Percentiles rank a stretch among this genome's conserved stretches.
Conservation (phyloP, 2,113 vertebrate species). For the Erinaceus europaeus region DNA sequence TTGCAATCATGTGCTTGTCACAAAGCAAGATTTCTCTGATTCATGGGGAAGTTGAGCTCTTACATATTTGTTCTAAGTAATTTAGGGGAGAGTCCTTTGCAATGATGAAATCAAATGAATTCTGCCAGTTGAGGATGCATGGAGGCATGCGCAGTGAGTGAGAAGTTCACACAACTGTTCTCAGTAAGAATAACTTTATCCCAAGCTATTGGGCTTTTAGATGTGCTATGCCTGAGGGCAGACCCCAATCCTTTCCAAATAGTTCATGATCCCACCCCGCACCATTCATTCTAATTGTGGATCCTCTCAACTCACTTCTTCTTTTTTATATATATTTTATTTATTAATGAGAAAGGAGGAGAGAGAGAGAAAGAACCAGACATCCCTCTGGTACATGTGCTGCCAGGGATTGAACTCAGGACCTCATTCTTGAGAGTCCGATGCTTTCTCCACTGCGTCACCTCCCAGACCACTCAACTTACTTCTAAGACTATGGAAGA, state of each 20-base stretch:
- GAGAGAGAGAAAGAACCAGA: no score
- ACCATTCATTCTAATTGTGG: no score
- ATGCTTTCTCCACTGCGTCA: no score
- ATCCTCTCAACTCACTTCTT: no score
- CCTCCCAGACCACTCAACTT: no score
- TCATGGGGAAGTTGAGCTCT: neutral
- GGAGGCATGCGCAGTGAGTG: neutral
- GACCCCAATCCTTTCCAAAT: neutral
- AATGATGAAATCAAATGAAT: constrained; percentile 14
- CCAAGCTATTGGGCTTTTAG: neutral
- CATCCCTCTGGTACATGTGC: no score
- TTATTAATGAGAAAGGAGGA: no score
- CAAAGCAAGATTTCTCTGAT: neutral
- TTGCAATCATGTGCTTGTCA: neutral
- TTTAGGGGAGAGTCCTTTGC: neutral
- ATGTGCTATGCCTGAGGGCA: neutral
- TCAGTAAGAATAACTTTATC: neutral
- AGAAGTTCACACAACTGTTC: neutral
- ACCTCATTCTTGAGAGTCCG: no score
- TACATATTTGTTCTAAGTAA: constrained; percentile 11
- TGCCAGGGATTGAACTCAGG: no score
- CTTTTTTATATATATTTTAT: no score
- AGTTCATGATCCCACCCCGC: no score
- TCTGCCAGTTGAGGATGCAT: neutral
- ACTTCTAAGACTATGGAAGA: no score